Evolutionary conservation across 2,888 invertebrate species (phyloP).

Genomic region (Neoscelio sp.): DNA sequence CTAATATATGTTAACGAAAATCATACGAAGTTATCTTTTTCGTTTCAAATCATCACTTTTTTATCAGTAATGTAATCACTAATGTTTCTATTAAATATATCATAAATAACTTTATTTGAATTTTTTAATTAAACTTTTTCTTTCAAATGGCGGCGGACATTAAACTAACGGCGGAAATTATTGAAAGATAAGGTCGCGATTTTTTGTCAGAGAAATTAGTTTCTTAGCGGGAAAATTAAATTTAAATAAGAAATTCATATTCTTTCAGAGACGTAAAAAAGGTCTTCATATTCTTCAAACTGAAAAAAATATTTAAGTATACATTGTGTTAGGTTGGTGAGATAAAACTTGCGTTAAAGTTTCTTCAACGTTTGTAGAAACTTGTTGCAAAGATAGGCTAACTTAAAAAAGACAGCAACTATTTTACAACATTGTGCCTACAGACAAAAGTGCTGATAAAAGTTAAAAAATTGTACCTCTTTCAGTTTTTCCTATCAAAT

Average conservation of each 20-base stretch:
- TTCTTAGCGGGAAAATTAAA: slow-evolving; percentile 21
- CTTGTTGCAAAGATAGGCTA: slow-evolving; percentile 31
- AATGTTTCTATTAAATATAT: too few relatives aligned
- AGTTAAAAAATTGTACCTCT: too few relatives aligned
- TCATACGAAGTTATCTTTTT: too few relatives aligned
- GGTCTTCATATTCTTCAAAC: slow-evolving; percentile 24
- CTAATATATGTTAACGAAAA: slow-evolving; percentile 15
- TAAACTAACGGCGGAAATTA: slow-evolving; percentile 21
- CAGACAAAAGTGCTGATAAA: too few relatives aligned
- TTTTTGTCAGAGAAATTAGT: not conserved
- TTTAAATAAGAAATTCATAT: slow-evolving; percentile 44
- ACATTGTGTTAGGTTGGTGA: slow-evolving; percentile 41
- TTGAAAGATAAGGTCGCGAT: not conserved
- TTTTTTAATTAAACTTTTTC: slow-evolving; percentile 12
- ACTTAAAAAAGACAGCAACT: slow-evolving; percentile 23
- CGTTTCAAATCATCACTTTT: too few relatives aligned
- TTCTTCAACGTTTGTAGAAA: slow-evolving; percentile 29
- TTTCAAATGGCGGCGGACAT: too few relatives aligned
- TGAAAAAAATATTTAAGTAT: slow-evolving; percentile 42
- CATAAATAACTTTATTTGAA: too few relatives aligned
- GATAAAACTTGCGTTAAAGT: slow-evolving; percentile 51
- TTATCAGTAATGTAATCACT: too few relatives aligned
- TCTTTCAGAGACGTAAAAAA: slow-evolving; percentile 1
- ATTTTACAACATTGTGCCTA: too few relatives aligned
- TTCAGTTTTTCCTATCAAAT: too few relatives aligned